Conservation (phyloP, 2,888 invertebrate genomes). For the Carterocephalus palaemon region DNA sequence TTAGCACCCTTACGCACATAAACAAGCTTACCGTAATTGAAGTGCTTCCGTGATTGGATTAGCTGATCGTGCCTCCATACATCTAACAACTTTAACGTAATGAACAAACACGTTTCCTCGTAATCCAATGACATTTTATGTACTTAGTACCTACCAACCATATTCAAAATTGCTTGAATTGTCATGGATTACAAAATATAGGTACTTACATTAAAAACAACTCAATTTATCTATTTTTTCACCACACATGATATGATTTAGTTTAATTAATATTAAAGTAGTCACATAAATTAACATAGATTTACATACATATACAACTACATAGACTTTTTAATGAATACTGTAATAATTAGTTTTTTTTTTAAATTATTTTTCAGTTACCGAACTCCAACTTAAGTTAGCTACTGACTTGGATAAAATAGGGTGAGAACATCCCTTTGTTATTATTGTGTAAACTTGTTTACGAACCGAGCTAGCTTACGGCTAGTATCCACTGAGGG, state of each 20-base stretch:
- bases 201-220: neutral
- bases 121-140: slow-evolving; percentile 1
- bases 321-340: no score
- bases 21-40: slow-evolving; percentile 62
- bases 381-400: no score
- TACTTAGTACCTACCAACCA: no score
- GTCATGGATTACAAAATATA: no score
- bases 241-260: no score
- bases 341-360: no score
- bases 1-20: slow-evolving; percentile 57
- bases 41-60: slow-evolving; percentile 66
- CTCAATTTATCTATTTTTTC: neutral
- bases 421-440: neutral
- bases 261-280: no score
- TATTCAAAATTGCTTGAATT: no score
- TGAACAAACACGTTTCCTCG: slow-evolving; percentile 18
- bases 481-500: slow-evolving; percentile 10
- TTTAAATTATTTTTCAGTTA: no score
- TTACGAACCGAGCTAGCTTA: slow-evolving; percentile 13
- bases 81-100: slow-evolving; percentile 33
- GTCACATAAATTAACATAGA: no score
- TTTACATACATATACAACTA: no score
- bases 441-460: slow-evolving; percentile 7
- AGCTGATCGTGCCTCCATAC: slow-evolving; percentile 38
- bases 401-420: slow-evolving; percentile 3